phyloP scores from a whole-genome alignment of 1,140 invertebrate genomes.

The Eriocheir sinensis region DNA sequence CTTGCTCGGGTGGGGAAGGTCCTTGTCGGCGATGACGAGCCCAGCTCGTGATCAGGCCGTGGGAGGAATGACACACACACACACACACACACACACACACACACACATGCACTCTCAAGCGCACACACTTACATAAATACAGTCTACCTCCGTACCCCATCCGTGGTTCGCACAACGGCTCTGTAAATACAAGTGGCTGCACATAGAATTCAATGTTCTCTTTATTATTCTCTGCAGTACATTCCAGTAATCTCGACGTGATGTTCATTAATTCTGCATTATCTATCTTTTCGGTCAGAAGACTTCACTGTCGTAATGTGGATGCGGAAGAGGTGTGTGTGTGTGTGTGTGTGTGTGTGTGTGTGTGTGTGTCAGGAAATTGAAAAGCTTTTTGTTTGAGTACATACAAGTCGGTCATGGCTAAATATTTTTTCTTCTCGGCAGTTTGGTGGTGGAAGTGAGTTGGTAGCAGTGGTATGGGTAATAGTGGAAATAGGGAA shows the following conservation, averaged over 20 bases:
- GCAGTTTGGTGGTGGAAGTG: too few relatives aligned
- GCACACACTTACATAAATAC: neutral
- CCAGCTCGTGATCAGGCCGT: too few relatives aligned
- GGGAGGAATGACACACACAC: constrained; percentile 47
- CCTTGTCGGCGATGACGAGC: too few relatives aligned
- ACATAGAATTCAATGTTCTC: neutral
- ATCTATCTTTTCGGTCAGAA: constrained; percentile 1
- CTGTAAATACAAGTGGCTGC: neutral
- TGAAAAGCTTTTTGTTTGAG: too few relatives aligned
- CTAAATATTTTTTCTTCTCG: too few relatives aligned
- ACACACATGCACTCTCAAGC: constrained; percentile 23
- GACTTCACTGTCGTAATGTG: constrained; percentile 2
- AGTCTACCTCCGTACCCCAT: neutral
- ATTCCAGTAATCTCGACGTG: neutral
- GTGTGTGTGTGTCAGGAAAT: too few relatives aligned
- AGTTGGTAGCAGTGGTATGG: too few relatives aligned
- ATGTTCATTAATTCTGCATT: constrained; percentile 8
- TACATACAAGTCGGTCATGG: too few relatives aligned
- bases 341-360: too few relatives aligned
- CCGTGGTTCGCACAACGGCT: neutral
- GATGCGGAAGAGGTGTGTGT: too few relatives aligned
- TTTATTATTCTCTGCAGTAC: constrained; percentile 16
- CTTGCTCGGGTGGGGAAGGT: too few relatives aligned
- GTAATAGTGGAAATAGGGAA: too few relatives aligned
- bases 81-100: constrained; percentile 46